Evolutionary conservation across 2,113 vertebrate species (phyloP).

Genomic region (Grammomys dolichurus): DNA sequence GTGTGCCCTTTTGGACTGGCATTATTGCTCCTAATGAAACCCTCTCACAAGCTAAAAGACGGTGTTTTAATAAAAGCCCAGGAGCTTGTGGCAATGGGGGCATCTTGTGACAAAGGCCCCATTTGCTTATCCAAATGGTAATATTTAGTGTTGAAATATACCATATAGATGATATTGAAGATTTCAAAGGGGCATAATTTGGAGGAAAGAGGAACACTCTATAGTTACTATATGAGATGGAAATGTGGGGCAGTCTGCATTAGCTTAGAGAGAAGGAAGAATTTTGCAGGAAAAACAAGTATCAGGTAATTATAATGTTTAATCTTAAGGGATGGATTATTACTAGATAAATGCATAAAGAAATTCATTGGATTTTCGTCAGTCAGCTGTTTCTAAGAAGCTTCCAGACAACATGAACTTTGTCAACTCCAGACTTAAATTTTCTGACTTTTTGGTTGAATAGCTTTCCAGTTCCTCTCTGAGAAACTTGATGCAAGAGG

Average conservation of each 20-base stretch:
- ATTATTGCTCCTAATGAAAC: background rate
- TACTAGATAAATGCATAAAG: background rate
- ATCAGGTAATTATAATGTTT: background rate
- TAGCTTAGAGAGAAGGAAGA: background rate
- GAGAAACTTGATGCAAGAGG: background rate
- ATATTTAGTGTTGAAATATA: background rate
- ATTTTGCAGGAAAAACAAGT: background rate
- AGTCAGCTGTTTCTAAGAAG: background rate
- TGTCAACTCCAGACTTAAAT: background rate
- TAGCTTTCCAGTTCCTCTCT: background rate
- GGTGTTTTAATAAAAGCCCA: background rate
- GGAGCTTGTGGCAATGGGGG: background rate
- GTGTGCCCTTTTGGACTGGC: background rate
- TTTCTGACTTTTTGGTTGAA: background rate
- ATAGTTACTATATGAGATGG: background rate
- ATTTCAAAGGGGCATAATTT: too few relatives aligned
- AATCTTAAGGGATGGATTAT: background rate
- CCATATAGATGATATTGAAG: background rate
- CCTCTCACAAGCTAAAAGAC: background rate
- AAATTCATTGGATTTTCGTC: conserved; percentile 32
- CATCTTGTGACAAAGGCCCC: background rate
- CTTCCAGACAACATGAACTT: background rate
- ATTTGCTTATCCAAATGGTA: background rate
- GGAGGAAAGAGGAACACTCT: background rate
- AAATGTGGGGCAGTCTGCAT: background rate